Conservation (phyloP, 2,113 vertebrate species). For the Motacilla tschutschensis region DNA sequence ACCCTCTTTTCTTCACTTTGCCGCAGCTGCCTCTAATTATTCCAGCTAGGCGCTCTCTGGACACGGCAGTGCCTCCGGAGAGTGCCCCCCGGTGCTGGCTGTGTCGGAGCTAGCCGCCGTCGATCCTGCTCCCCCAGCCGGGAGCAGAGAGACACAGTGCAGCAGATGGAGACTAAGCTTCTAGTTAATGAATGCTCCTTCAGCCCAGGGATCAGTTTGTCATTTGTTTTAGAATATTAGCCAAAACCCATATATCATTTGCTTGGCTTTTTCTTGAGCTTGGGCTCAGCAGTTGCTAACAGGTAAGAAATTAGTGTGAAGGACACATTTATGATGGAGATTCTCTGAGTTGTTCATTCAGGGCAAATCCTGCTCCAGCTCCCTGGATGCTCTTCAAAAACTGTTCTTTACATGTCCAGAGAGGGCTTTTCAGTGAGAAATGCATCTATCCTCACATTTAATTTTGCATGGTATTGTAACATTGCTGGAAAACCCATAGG, state of each 20-base stretch:
- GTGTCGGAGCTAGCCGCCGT: too few species aligned
- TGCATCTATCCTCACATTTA: not conserved
- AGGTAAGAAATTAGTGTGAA: not conserved
- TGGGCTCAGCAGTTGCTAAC: not conserved
- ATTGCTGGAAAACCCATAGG: not conserved
- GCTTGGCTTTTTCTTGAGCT: not conserved
- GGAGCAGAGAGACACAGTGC: too few species aligned
- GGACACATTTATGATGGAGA: not conserved
- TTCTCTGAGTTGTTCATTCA: not conserved
- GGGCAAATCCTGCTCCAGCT: not conserved
- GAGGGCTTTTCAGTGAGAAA: not conserved
- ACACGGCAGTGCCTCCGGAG: too few species aligned
- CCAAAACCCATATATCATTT: not conserved
- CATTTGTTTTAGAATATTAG: not conserved
- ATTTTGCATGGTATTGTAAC: not conserved
- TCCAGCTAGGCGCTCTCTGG: too few species aligned
- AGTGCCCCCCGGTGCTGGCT: too few species aligned
- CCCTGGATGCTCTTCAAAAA: not conserved
- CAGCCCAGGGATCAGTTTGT: not conserved
- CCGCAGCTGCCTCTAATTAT: too few species aligned
- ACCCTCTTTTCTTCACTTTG: too few species aligned
- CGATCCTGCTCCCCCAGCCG: too few species aligned
- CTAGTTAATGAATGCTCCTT: not conserved
- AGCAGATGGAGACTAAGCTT: not conserved
- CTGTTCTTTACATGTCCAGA: not conserved